Evolutionary conservation across 1,140 invertebrate genomes (phyloP).

Genomic region (Drosophila jambulina): DNA sequence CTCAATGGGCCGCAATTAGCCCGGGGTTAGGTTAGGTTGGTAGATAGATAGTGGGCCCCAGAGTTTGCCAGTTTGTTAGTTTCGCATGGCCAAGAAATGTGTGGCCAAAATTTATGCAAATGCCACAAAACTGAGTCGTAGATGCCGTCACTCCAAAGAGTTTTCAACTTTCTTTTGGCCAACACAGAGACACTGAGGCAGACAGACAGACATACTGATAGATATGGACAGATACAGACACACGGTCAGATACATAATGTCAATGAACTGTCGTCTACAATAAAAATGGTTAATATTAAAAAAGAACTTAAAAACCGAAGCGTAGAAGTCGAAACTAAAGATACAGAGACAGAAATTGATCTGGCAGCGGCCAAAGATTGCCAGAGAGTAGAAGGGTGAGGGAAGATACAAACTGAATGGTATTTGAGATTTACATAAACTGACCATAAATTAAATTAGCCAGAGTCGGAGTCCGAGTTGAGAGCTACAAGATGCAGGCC

Average conservation of each 20-base stretch:
- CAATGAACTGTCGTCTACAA: constrained; percentile 67
- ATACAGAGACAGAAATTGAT: constrained; percentile 62
- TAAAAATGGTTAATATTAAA: constrained; percentile 72
- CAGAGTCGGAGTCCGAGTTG: constrained; percentile 26
- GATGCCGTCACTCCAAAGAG: constrained; percentile 47
- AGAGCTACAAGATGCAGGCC: constrained; percentile 62
- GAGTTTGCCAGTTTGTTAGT: constrained; percentile 22
- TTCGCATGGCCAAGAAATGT: constrained; percentile 75
- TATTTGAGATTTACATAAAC: constrained; percentile 80
- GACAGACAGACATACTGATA: constrained; percentile 14
- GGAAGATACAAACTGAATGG: constrained; percentile 58
- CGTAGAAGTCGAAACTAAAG: constrained; percentile 46
- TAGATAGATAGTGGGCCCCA: constrained; percentile 4
- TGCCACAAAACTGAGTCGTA: constrained; percentile 30
- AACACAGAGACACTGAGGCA: constrained; percentile 21
- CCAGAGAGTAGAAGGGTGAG: not conserved
- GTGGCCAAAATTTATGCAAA: constrained; percentile 79
- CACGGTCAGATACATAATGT: constrained; percentile 47
- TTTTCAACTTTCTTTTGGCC: constrained; percentile 72
- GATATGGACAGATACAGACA: constrained; percentile 37
- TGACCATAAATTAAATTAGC: constrained; percentile 81
- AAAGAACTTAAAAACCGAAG: constrained; percentile 49
- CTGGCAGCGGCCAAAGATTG: constrained; percentile 17
- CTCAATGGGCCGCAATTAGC: constrained; percentile 65
- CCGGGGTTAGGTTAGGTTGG: not conserved